A percentile compares a stretch with the other conserved stretches of the same genome.
These are phyloP conservation scores for Tauraco hartlaubi DNA, from an alignment of 2,797 vertebrate genomes.

Conservation along the genomic window DNA sequence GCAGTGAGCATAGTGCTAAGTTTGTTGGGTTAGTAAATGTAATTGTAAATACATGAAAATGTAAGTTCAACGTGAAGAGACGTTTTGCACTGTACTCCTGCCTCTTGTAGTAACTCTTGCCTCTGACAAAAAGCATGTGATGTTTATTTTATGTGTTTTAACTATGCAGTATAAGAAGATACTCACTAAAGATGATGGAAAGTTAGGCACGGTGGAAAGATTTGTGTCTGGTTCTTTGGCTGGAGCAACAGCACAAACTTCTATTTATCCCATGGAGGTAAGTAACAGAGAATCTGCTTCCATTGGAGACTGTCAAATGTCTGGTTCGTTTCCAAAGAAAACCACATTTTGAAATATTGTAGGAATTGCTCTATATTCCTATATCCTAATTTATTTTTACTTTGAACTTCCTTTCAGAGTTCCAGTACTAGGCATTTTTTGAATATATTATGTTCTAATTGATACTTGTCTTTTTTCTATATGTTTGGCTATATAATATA, in stretches of 20 bases:
- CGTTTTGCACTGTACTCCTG: background rate
- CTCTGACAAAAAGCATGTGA: background rate
- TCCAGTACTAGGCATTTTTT: background rate
- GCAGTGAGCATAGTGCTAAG: background rate
- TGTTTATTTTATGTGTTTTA: constrained; percentile 36
- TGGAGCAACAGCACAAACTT: constrained; percentile 93
- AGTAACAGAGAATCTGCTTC: constrained; percentile 24
- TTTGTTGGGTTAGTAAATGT: background rate
- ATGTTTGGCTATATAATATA: background rate
- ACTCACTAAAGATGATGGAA: constrained; percentile 87
- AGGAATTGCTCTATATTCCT: background rate
- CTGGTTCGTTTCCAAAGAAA: background rate
- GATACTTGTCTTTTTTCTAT: background rate
- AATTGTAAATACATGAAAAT: background rate
- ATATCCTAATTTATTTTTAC: background rate
- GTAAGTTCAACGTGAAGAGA: background rate
- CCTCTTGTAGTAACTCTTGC: background rate
- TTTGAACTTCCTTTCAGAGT: background rate
- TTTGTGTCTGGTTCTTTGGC: constrained; percentile 95
- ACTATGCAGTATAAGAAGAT: constrained; percentile 90
- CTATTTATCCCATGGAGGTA: constrained; percentile 98
- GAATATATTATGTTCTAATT: background rate
- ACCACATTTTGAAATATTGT: background rate
- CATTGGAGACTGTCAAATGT: background rate
- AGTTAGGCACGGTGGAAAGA: constrained; percentile 86